Percentiles rank a stretch among this genome's conserved stretches.
phyloP scores from a whole-genome alignment of 2,888 invertebrate genomes.

The Rhagonycha fulva region DNA sequence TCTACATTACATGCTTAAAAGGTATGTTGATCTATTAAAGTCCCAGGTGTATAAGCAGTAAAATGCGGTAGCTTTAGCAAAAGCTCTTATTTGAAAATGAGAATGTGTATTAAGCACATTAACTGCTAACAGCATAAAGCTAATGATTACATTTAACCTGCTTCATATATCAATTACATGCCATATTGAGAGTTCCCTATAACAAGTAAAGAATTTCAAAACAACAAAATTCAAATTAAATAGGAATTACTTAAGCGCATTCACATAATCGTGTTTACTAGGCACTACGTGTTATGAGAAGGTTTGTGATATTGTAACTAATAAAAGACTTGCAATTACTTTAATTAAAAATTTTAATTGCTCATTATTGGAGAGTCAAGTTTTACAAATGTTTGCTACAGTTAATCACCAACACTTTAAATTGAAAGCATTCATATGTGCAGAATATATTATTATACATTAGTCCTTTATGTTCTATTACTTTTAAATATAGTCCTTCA shows the following conservation, averaged over 20 bases:
- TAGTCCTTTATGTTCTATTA: background rate
- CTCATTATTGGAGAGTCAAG: background rate
- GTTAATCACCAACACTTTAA: background rate
- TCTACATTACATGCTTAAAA: conserved; percentile 25
- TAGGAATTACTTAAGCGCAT: background rate
- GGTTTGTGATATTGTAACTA: background rate
- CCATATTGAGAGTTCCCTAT: conserved; percentile 35
- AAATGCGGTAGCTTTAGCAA: conserved; percentile 37
- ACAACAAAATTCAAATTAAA: conserved; percentile 10
- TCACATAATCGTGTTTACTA: background rate
- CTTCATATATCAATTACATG: conserved; percentile 44
- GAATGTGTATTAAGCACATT: conserved; percentile 40
- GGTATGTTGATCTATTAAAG: conserved; percentile 32
- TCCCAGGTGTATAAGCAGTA: conserved; percentile 34
- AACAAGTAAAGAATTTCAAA: conserved; percentile 34
- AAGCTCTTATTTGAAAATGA: conserved; percentile 40
- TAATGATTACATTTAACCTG: conserved; percentile 41
- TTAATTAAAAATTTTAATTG: background rate
- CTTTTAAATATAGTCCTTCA: no score
- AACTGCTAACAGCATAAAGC: conserved; percentile 37
- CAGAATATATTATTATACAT: background rate
- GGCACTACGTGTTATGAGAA: background rate
- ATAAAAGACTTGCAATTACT: background rate
- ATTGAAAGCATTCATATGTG: background rate
- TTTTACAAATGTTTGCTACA: background rate